Evolutionary conservation across 2,888 invertebrate genomes (phyloP), one percentile per base, ranked within the genome.

Genomic region (Synergus umbraculus): DNA sequence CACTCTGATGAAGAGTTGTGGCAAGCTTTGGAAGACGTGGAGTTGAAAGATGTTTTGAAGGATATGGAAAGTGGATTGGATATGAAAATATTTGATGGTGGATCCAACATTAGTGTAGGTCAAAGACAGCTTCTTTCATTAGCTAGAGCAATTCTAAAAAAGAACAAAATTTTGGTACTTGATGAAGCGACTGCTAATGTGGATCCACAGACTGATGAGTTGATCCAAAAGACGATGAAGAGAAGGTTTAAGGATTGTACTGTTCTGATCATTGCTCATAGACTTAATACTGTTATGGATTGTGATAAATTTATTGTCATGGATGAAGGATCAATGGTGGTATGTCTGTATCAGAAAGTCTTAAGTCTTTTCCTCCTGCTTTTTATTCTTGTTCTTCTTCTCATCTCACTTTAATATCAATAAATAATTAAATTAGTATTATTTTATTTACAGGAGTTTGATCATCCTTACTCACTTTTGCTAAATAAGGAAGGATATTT

Each of bases 121-220:
- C 98, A 98, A 91, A 93, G 97, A n/a, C 98, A 98, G 91, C 93
- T 98, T 78, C 95, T 98, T 69, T 98, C 98, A 91, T 93, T 98
- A 82, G 98, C 97, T 0, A 94, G 98, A 63, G 98, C 98, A 60
- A 96, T 98, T 85, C 92, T 98, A n/a, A 94, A 96, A 44, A 96
- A 96, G 84, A 97, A 97, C 91, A 95, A 95, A 85, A 96, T 98
- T 83, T 93, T 98, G 2, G 96, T 98, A 78, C 93, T 98, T 85
- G 98, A 98, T 90, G 98, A 98, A 92, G 98, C 98, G 29, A 98
- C 98, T 0, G 97, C 98, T 13, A 98, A 97, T 90, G 97, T 98
- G 12, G 98, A 98, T 92, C 96, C 96, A 15, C 96, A 96, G 94
- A 94, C 94, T 8, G 94, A 94, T 85, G 91, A 89, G 0, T 29